A percentile compares a stretch with the other conserved stretches of the same genome.
phyloP scores from a whole-genome alignment of 35 echinoderm and acorn worm species.

The Antedon bifida region DNA sequence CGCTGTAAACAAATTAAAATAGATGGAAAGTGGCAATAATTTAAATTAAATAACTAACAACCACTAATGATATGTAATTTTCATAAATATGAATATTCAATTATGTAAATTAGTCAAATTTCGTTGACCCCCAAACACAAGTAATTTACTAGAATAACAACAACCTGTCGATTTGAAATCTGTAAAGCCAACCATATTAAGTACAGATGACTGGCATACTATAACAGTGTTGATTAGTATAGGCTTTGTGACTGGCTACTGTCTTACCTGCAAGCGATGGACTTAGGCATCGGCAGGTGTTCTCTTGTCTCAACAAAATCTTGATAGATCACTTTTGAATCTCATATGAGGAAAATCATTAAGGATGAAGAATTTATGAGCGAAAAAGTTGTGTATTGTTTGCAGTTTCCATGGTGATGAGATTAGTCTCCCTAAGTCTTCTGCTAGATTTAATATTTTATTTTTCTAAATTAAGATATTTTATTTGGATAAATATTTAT shows the following conservation, averaged over 20 bases:
- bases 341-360: not conserved
- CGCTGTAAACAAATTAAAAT: too few species aligned
- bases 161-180: not conserved
- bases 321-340: not conserved
- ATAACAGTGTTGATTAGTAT: not conserved
- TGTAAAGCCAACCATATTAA: not conserved
- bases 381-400: too few species aligned
- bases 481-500: too few species aligned
- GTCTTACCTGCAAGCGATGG: not conserved
- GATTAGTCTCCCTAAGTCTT: too few species aligned
- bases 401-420: too few species aligned
- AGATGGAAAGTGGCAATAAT: too few species aligned
- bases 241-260: not conserved
- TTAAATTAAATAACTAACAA: too few species aligned
- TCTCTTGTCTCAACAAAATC: not conserved
- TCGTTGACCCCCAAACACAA: not conserved
- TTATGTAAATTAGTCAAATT: not conserved
- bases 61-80: too few species aligned
- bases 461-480: too few species aligned
- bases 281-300: not conserved
- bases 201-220: not conserved
- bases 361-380: too few species aligned
- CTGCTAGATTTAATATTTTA: too few species aligned
- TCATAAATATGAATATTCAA: not conserved
- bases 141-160: not conserved